A percentile compares a stretch with the other conserved stretches of the same genome.
These are phyloP conservation scores for Drosophila pruinosa DNA, from an alignment of 1,140 invertebrate species.

Conservation along the genomic window DNA sequence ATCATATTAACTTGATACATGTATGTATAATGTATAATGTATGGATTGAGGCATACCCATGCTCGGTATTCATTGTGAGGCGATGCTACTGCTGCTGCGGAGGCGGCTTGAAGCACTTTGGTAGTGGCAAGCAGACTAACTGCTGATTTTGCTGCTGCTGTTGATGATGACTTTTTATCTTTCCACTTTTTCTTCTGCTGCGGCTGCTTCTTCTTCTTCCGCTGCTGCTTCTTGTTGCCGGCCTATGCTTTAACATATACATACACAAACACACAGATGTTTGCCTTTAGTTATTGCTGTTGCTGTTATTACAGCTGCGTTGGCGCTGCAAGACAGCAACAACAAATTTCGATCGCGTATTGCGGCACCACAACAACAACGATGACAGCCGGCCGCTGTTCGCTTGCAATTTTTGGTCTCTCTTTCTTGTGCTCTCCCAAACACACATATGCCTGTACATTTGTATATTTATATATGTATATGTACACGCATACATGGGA, in stretches of 20 bases:
- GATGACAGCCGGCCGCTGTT: slow-evolving; percentile 59
- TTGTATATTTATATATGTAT: slow-evolving; percentile 5
- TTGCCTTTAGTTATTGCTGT: background rate
- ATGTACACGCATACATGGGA: slow-evolving; percentile 1
- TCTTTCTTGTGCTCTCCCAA: slow-evolving; percentile 15
- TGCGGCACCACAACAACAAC: slow-evolving; percentile 40
- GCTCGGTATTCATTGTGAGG: slow-evolving; percentile 82
- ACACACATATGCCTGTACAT: slow-evolving; percentile 2
- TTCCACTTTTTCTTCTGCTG: slow-evolving; percentile 20
- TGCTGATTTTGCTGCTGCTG: slow-evolving; percentile 23
- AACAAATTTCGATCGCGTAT: slow-evolving; percentile 8
- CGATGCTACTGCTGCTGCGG: slow-evolving; percentile 23
- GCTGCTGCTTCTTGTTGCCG: slow-evolving; percentile 39
- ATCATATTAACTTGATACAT: background rate
- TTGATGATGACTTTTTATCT: slow-evolving; percentile 6
- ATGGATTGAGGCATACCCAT: slow-evolving; percentile 65
- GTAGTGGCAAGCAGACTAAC: slow-evolving; percentile 46
- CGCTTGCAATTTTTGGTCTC: slow-evolving; percentile 32
- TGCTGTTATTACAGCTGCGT: slow-evolving; percentile 27
- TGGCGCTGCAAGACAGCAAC: slow-evolving; percentile 16
- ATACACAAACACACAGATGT: background rate
- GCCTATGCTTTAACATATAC: slow-evolving; percentile 43
- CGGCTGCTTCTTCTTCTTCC: slow-evolving; percentile 20
- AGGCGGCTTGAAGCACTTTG: slow-evolving; percentile 66
- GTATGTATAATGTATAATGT: background rate